Conservation (phyloP, 1,140 invertebrate species). For the Brachionus asplanchnoidis region DNA sequence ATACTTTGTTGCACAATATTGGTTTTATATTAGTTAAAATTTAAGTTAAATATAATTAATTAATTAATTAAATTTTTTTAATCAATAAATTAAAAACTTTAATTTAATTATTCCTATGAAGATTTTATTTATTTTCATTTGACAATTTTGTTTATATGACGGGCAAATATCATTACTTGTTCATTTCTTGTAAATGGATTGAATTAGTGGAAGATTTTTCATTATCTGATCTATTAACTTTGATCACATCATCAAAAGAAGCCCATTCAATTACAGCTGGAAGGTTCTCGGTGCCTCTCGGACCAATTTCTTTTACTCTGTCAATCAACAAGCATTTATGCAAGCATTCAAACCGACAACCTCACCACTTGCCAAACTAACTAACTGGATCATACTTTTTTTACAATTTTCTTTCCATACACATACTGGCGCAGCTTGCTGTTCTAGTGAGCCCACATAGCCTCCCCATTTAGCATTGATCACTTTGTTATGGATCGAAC, state of each 20-base stretch:
- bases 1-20: no score
- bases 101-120: no score
- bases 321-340: constrained; percentile 64
- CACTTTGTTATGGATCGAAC: constrained; percentile 18
- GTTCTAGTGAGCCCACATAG: constrained; percentile 73
- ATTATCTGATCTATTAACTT: neutral
- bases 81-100: no score
- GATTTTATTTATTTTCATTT: no score
- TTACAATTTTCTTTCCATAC: constrained; percentile 62
- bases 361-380: constrained; percentile 67
- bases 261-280: neutral
- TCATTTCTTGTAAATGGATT: neutral
- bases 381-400: constrained; percentile 59
- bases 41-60: no score
- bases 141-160: no score
- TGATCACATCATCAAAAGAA: constrained; percentile 27
- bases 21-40: no score
- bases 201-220: neutral
- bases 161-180: constrained; percentile 8
- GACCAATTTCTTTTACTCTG: constrained; percentile 63
- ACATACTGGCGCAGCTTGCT: constrained; percentile 60
- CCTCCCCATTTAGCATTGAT: constrained; percentile 71
- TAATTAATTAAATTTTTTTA: no score
- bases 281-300: neutral
- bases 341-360: constrained; percentile 67